Evolutionary conservation across 2,113 vertebrate genomes (phyloP).

Genomic region (Piaya cayana): DNA sequence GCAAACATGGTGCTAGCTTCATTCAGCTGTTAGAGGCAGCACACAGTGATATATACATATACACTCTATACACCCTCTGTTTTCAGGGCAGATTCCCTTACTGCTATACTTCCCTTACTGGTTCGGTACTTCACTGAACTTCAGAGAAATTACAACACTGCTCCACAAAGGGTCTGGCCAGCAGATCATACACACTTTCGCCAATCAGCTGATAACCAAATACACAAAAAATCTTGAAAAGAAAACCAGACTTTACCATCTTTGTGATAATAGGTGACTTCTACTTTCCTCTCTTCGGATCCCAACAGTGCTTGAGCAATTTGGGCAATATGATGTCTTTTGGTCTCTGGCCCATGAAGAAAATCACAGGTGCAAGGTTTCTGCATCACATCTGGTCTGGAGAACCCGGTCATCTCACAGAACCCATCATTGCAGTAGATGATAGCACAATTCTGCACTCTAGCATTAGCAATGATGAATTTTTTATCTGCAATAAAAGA

Average conservation of each 20-base stretch:
- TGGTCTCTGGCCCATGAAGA: constrained; percentile 92
- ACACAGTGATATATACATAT: rapidly evolving
- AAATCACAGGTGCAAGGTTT: constrained; percentile 98
- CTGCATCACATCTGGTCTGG: constrained; percentile 97
- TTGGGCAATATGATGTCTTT: constrained; percentile 89
- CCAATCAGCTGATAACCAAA: not conserved
- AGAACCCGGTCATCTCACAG: constrained; percentile 99
- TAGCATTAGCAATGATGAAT: constrained; percentile 99
- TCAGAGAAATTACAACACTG: not conserved
- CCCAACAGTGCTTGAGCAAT: constrained; percentile 92
- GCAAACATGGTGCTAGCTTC: not conserved
- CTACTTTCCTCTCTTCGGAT: constrained; percentile 95
- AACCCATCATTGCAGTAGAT: constrained; percentile 99
- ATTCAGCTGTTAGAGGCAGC: not conserved
- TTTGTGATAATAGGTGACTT: constrained; percentile 97
- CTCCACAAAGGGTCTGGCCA: not conserved
- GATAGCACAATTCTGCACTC: constrained; percentile 97
- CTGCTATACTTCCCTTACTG: not conserved
- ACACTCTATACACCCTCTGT: not conserved
- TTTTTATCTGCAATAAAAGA: constrained; percentile 90
- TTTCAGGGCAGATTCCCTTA: not conserved
- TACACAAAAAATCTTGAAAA: constrained; percentile 14
- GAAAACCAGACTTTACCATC: constrained; percentile 85
- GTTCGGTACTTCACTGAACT: not conserved
- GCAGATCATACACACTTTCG: not conserved